Evolutionary conservation across 2,888 invertebrate genomes (phyloP).

Genomic region (Oxystoma pomonae): DNA sequence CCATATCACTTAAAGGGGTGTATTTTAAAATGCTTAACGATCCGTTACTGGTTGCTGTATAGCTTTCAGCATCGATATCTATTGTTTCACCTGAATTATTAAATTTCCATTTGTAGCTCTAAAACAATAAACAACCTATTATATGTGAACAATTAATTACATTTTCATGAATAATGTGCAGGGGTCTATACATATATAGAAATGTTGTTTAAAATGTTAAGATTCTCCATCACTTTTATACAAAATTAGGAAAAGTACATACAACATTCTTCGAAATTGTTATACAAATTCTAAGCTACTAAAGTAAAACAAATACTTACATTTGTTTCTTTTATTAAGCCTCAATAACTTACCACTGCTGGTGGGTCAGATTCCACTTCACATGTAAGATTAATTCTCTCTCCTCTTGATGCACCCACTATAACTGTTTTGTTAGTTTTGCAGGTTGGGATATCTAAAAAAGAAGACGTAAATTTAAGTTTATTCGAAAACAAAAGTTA

Average conservation of each 20-base stretch:
- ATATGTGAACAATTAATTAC: no score
- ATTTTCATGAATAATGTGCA: no score
- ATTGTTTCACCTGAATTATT: slow-evolving; percentile 89
- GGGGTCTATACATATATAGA: no score
- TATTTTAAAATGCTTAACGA: slow-evolving; percentile 65
- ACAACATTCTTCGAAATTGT: no score
- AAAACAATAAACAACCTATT: slow-evolving; percentile 7
- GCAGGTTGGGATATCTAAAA: slow-evolving; percentile 80
- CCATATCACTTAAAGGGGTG: slow-evolving; percentile 61
- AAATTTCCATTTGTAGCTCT: slow-evolving; percentile 88
- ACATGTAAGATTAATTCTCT: slow-evolving; percentile 81
- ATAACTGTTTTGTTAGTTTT: slow-evolving; percentile 70
- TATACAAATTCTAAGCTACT: no score
- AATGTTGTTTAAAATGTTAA: no score
- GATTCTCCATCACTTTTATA: no score
- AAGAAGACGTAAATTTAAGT: slow-evolving; percentile 10
- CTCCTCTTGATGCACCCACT: slow-evolving; percentile 85
- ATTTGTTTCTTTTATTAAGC: no score
- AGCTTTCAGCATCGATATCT: slow-evolving; percentile 75
- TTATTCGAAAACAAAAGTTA: no score
- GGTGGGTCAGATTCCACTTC: slow-evolving; percentile 91
- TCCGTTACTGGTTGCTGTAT: slow-evolving; percentile 67
- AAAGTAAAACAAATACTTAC: no score
- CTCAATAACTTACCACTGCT: slow-evolving; percentile 52
- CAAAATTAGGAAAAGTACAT: no score